phyloP scores from a whole-genome alignment of 2,888 invertebrate species.

The Aspidapion aeneum region DNA sequence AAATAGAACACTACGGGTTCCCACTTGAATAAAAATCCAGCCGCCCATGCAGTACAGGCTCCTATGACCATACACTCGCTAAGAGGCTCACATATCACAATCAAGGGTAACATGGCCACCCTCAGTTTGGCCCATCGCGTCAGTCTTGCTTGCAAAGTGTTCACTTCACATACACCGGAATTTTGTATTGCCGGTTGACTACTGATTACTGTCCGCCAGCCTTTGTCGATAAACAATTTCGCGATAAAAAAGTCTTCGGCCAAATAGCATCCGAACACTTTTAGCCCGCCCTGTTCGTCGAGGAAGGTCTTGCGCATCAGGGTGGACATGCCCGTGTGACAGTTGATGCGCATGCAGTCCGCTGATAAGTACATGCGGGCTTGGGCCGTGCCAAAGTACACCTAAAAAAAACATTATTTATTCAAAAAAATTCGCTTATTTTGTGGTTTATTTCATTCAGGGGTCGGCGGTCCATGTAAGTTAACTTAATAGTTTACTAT shows the following conservation, averaged over 20 bases:
- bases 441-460: too few species aligned
- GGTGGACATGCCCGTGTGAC: slow-evolving; percentile 98
- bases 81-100: slow-evolving; percentile 88
- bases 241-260: slow-evolving; percentile 99
- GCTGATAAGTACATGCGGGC: slow-evolving; percentile 93
- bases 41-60: slow-evolving; percentile 87
- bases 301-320: slow-evolving; percentile 84
- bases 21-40: slow-evolving; percentile 76
- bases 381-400: slow-evolving; percentile 96
- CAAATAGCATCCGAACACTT: slow-evolving; percentile 87
- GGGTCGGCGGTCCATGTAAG: too few species aligned
- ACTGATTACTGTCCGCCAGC: slow-evolving; percentile 88
- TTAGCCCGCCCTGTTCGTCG: slow-evolving; percentile 89
- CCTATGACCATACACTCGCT: slow-evolving; percentile 94
- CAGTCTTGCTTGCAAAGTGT: slow-evolving; percentile 79
- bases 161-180: slow-evolving; percentile 82
- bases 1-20: slow-evolving; percentile 90
- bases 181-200: slow-evolving; percentile 97
- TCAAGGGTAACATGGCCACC: slow-evolving; percentile 92
- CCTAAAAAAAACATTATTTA: slow-evolving; percentile 56
- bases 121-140: slow-evolving; percentile 90
- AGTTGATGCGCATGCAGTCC: slow-evolving; percentile 89
- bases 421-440: slow-evolving; percentile 4
- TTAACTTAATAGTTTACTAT: too few species aligned
- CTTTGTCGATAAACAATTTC: slow-evolving; percentile 79